Evolutionary conservation across 2,113 vertebrate genomes (phyloP).

Genomic region (Mobula birostris): DNA sequence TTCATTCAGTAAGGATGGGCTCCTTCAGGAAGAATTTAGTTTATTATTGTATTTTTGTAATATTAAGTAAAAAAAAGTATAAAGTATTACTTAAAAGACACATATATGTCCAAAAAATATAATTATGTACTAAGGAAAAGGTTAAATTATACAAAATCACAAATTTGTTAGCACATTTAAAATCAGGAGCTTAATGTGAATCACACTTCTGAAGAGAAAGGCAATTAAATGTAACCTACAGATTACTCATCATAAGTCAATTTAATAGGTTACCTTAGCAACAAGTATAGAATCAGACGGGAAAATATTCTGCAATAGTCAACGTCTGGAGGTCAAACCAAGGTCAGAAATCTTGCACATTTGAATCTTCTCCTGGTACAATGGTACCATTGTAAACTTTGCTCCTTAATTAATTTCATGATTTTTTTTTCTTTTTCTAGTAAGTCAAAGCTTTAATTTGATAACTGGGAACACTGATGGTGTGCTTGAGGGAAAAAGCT

Average conservation of each 20-base stretch:
- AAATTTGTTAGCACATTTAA: not conserved
- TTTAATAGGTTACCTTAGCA: not conserved
- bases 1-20: no score
- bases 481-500: not conserved
- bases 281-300: not conserved
- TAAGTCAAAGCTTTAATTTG: not conserved
- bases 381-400: not conserved
- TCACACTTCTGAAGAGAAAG: not conserved
- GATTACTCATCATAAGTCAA: not conserved
- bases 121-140: not conserved
- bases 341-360: not conserved
- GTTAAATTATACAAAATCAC: not conserved
- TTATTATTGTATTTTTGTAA: no score
- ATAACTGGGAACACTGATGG: not conserved
- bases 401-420: not conserved
- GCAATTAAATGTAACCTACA: no score
- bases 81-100: not conserved
- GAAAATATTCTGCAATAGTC: slow-evolving; percentile 14
- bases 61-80: not conserved
- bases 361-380: not conserved
- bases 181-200: not conserved
- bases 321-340: not conserved
- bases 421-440: not conserved
- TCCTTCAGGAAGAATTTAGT: not conserved
- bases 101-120: not conserved